phyloP scores from a whole-genome alignment of 37 sponge, comb jelly and placozoan genomes.

The Dysidea cf. avara region DNA sequence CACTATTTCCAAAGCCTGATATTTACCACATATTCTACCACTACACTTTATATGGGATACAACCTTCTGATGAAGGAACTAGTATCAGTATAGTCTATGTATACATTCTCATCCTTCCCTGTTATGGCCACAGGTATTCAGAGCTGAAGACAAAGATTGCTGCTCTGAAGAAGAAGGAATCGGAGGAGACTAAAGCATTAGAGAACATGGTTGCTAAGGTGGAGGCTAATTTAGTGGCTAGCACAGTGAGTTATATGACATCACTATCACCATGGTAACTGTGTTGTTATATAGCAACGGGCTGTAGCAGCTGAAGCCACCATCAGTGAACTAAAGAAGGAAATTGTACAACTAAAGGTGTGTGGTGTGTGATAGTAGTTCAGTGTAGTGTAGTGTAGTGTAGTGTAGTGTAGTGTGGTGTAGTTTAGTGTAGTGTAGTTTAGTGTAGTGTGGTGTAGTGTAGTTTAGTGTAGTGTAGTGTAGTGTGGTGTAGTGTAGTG shows the following conservation, averaged over 20 bases:
- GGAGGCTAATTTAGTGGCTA: conserved; percentile 58
- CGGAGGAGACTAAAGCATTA: conserved; percentile 69
- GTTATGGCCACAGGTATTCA: conserved; percentile 26
- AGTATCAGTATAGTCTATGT: background rate
- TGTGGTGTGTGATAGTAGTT: background rate
- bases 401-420: too few relatives aligned
- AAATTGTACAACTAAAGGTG: conserved; percentile 45
- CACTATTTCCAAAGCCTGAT: too few relatives aligned
- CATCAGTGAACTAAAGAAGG: conserved; percentile 50
- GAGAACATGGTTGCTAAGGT: conserved; percentile 79
- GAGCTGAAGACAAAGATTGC: conserved; percentile 43
- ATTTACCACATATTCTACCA: background rate
- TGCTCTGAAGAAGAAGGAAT: conserved; percentile 73
- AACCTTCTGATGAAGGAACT: too few relatives aligned
- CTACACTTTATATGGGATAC: too few relatives aligned
- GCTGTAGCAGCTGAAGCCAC: conserved; percentile 51
- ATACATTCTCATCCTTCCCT: background rate
- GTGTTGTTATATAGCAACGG: conserved; percentile 37
- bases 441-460: too few relatives aligned
- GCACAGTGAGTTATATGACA: conserved; percentile 59
- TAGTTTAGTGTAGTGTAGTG: too few relatives aligned
- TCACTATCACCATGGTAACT: background rate
- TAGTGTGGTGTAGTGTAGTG: too few relatives aligned
- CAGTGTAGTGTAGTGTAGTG: too few relatives aligned
- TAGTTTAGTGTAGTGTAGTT: too few relatives aligned